Evolutionary conservation across 2,113 vertebrate species (phyloP).

Genomic region (Chlorodrepanis virens): DNA sequence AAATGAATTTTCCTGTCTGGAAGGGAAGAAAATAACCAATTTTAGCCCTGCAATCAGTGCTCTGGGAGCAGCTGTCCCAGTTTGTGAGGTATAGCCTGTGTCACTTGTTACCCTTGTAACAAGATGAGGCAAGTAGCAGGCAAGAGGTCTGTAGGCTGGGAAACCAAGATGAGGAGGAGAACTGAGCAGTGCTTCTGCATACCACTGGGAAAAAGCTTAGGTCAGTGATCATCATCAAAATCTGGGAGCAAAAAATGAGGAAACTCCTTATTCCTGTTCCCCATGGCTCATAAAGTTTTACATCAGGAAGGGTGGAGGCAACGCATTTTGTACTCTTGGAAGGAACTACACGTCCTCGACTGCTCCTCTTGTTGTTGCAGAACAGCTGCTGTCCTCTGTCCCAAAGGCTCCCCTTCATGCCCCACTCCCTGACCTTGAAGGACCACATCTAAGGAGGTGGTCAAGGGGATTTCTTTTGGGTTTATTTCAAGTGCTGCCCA

Average conservation of each 20-base stretch:
- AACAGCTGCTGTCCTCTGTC: background rate
- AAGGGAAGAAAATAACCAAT: background rate
- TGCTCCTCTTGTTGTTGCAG: background rate
- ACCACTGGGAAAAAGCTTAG: background rate
- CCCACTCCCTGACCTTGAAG: background rate
- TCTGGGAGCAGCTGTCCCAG: background rate
- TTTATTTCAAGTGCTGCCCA: background rate
- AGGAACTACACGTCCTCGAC: background rate
- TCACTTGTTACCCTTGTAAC: background rate
- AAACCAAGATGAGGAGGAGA: background rate
- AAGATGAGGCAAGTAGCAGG: background rate
- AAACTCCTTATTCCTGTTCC: constrained; percentile 42
- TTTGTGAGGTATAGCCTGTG: background rate
- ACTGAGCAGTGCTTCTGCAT: background rate
- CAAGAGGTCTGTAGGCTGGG: background rate
- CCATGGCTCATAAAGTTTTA: background rate
- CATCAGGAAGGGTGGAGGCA: constrained; percentile 28
- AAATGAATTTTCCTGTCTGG: background rate
- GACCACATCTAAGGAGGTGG: background rate
- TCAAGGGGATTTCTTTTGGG: background rate
- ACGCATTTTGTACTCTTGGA: background rate
- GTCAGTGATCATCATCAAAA: background rate
- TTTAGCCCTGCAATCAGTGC: background rate
- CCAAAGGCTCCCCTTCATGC: background rate
- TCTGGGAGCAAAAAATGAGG: background rate